Evolutionary conservation across 2,113 vertebrate species (phyloP).

Genomic region (Calyptommatus sinebrachiatus): DNA sequence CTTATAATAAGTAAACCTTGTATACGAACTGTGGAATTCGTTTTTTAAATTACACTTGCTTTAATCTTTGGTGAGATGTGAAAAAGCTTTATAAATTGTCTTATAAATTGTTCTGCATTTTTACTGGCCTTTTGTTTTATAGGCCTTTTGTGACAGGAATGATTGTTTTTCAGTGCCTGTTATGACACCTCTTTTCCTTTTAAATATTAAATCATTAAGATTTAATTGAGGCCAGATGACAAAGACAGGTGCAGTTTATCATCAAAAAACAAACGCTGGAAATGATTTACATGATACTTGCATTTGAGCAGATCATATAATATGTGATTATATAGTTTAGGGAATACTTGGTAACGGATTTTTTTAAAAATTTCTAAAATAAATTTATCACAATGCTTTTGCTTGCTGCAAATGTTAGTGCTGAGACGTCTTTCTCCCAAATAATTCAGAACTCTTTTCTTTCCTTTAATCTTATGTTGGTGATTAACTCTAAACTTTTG

Average conservation of each 20-base stretch:
- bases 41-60: not conserved
- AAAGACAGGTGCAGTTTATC: too few species aligned
- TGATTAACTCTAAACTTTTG: not conserved
- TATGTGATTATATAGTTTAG: not conserved
- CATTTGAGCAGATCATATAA: not conserved
- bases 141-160: not conserved
- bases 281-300: not conserved
- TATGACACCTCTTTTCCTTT: not conserved
- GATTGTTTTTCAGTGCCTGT: not conserved
- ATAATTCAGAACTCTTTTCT: not conserved
- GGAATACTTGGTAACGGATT: not conserved
- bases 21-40: not conserved
- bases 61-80: not conserved
- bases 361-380: not conserved
- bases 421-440: not conserved
- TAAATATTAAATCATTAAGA: not conserved
- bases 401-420: not conserved
- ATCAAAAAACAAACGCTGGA: not conserved
- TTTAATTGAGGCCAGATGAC: not conserved
- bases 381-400: not conserved
- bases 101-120: not conserved
- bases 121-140: not conserved
- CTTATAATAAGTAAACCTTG: not conserved
- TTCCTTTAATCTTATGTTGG: not conserved
- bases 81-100: not conserved